Evolutionary conservation across 2,888 invertebrate species (phyloP), one percentile per base, ranked within the genome.

Genomic region (Euproctis similis): DNA sequence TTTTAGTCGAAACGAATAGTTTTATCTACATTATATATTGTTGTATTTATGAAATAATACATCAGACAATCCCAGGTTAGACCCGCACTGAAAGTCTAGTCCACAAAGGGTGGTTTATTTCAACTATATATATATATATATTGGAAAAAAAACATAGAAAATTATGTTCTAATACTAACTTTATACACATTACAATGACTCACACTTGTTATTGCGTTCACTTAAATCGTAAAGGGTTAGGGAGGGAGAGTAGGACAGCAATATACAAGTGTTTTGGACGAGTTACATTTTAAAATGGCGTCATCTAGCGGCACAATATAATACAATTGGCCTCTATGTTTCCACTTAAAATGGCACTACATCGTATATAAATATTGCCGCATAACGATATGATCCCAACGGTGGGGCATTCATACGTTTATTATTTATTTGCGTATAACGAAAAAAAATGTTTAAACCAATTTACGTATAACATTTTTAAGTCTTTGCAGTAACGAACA

Each of bases 61-160:
- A n/a, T n/a, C n/a, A n/a, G n/a, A n/a, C n/a, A n/a, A n/a, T n/a
- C n/a, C n/a, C n/a, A n/a, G n/a, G n/a, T n/a, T n/a, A n/a, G n/a
- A n/a, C n/a, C n/a, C n/a, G n/a, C n/a, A 46, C 42, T 34, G 34
- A 45, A 42, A 42, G 45, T 40, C 41, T 48, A 46, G 23, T 28
- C 60, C 63, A 70, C 63, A 69, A 9, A 64, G 71, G 76, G 75
- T 77, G 76, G 72, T 77, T n/a, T n/a, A 74, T 64, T 67, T 66
- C 55, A 73, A 74, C 76, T 78, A 80, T n/a, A n/a, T n/a, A n/a
- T n/a, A n/a, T n/a, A n/a, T n/a, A n/a, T 71, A 72, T 75, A 76
- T 77, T 70, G 75, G 78, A 75, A 76, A 23, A 14, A 19, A 19
- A 76, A 75, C 67, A 77, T 71, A 74, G 72, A 76, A 77, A 75